A percentile compares a stretch with the other conserved stretches of the same genome.
Conservation (phyloP, 2,113 vertebrate species). For the Thamnophis sirtalis region DNA sequence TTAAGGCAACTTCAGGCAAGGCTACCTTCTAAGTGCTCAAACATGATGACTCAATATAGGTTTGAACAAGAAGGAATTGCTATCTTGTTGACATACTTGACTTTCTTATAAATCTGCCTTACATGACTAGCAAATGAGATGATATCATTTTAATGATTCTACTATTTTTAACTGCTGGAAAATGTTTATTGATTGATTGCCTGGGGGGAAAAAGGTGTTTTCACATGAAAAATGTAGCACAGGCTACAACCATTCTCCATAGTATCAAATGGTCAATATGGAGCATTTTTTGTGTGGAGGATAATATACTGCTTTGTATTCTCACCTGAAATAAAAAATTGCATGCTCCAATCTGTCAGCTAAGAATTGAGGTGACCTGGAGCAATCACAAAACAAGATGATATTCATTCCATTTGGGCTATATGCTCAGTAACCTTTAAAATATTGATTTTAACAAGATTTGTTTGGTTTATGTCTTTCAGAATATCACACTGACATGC, state of each 20-base stretch:
- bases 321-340: neutral
- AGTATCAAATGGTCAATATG: neutral
- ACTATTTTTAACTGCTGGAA: neutral
- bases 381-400: neutral
- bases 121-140: neutral
- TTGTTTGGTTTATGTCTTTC: neutral
- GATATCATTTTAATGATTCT: neutral
- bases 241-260: neutral
- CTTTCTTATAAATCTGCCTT: neutral
- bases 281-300: neutral
- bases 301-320: neutral
- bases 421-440: neutral
- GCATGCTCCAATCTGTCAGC: neutral
- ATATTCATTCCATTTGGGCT: neutral
- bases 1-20: neutral
- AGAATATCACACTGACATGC: neutral
- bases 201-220: neutral
- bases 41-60: neutral
- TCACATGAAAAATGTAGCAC: neutral
- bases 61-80: neutral
- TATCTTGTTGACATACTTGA: neutral
- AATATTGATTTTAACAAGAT: neutral
- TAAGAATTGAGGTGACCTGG: neutral
- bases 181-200: neutral
- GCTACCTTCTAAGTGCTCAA: neutral